These are phyloP conservation scores for Lanius collurio DNA, from an alignment of 2,113 vertebrate genomes.

Conservation along the genomic window DNA sequence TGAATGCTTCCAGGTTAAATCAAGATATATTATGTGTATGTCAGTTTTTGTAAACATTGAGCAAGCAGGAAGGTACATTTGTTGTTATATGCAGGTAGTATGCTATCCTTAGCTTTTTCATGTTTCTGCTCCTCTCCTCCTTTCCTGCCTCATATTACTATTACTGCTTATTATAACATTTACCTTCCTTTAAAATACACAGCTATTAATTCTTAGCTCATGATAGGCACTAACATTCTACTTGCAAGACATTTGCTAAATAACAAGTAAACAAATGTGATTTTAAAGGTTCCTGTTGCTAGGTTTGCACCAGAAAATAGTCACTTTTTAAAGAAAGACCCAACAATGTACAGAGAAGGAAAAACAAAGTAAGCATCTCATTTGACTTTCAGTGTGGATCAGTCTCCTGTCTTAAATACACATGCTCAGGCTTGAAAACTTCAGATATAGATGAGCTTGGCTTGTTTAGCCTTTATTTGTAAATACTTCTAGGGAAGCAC, in stretches of 20 bases:
- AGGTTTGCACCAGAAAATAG: background rate
- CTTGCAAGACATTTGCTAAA: background rate
- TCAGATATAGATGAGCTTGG: background rate
- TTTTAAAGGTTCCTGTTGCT: background rate
- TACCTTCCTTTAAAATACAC: background rate
- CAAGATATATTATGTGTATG: accelerated
- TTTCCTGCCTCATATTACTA: background rate
- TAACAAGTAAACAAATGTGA: background rate
- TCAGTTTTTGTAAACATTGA: background rate
- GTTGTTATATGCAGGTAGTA: background rate
- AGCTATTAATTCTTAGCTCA: background rate
- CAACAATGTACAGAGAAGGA: background rate
- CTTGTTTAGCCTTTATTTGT: background rate
- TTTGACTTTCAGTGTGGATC: background rate
- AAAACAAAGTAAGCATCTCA: background rate
- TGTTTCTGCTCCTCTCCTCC: background rate
- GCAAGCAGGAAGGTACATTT: background rate
- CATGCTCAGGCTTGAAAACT: background rate
- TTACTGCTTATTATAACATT: background rate
- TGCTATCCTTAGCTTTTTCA: background rate
- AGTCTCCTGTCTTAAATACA: background rate
- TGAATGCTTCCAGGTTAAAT: background rate
- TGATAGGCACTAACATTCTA: background rate
- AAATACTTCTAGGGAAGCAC: background rate
- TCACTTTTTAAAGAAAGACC: background rate